Conservation (phyloP, 2,113 vertebrate genomes). For the Tympanuchus pallidicinctus region DNA sequence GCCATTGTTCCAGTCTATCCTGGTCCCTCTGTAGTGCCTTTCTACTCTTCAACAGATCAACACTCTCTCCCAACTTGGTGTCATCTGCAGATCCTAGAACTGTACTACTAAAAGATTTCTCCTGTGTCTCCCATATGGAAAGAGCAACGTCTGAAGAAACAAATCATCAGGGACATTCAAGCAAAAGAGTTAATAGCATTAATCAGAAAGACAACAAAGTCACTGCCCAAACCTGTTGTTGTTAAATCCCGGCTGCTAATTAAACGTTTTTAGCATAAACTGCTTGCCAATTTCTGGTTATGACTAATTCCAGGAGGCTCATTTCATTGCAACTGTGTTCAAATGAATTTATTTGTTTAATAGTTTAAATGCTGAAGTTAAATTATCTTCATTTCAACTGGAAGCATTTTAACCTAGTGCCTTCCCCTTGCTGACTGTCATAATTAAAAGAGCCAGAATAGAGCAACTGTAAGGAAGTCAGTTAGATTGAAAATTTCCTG, state of each 20-base stretch:
- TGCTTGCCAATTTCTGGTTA: constrained; percentile 24
- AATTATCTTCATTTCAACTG: constrained; percentile 4
- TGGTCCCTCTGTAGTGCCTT: too few species aligned
- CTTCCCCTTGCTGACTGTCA: neutral
- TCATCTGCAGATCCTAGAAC: neutral
- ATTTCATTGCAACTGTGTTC: constrained; percentile 23
- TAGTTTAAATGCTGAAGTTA: constrained; percentile 21
- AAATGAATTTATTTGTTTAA: constrained; percentile 41
- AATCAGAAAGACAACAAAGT: constrained; percentile 37
- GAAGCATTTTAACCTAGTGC: neutral
- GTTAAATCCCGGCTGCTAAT: constrained; percentile 27
- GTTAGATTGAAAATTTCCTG: neutral
- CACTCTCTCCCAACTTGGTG: too few species aligned
- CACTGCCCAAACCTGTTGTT: neutral
- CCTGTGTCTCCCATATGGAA: neutral
- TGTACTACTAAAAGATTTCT: neutral
- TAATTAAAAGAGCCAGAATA: neutral
- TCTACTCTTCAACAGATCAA: too few species aligned
- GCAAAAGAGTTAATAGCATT: neutral
- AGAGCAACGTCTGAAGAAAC: neutral
- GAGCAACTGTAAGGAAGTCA: neutral
- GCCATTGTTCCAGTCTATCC: too few species aligned
- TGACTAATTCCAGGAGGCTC: constrained; percentile 17
- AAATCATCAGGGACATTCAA: neutral
- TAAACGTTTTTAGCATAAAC: neutral